Evolutionary conservation across 2,888 invertebrate genomes (phyloP).

Genomic region (Drosophila anceps): DNA sequence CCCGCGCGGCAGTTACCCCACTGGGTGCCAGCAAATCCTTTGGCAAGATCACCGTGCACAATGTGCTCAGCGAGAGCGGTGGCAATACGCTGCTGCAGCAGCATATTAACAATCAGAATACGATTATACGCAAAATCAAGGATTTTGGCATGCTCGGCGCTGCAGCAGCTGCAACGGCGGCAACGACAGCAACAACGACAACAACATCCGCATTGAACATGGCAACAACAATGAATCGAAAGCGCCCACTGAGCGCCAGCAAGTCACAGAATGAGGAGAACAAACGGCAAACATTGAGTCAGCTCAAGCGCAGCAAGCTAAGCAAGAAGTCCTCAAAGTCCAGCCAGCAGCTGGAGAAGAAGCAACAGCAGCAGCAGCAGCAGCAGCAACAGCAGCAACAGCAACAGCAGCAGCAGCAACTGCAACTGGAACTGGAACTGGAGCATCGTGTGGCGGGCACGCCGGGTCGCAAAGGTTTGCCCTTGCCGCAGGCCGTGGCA

Average conservation of each 20-base stretch:
- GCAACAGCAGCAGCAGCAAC: conserved; percentile 4
- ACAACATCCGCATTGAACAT: neutral
- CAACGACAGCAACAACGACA: conserved; percentile 10
- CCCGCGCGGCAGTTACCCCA: conserved; percentile 37
- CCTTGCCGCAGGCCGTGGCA: conserved; percentile 93
- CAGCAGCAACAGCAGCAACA: conserved; percentile 3
- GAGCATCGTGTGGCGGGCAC: conserved; percentile 61
- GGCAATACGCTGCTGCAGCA: conserved; percentile 72
- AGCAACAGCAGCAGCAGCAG: neutral
- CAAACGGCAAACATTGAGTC: conserved; percentile 16
- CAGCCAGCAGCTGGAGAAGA: conserved; percentile 2
- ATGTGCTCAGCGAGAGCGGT: conserved; percentile 80
- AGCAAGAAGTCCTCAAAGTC: conserved; percentile 39
- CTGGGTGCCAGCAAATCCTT: conserved; percentile 75
- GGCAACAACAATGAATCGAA: conserved; percentile 43
- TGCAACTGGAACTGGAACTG: conserved; percentile 30
- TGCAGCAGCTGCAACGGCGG: conserved; percentile 37
- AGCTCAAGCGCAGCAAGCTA: conserved; percentile 61
- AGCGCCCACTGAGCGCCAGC: conserved; percentile 61
- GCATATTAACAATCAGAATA: conserved; percentile 79
- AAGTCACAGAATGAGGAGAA: conserved; percentile 56
- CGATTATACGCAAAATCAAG: conserved; percentile 84
- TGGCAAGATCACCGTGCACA: conserved; percentile 83
- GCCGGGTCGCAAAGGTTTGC: conserved; percentile 85
- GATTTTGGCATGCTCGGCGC: conserved; percentile 84